These are phyloP conservation scores for Conus ventricosus DNA, from an alignment of 1,140 invertebrate species.

Conservation along the genomic window DNA sequence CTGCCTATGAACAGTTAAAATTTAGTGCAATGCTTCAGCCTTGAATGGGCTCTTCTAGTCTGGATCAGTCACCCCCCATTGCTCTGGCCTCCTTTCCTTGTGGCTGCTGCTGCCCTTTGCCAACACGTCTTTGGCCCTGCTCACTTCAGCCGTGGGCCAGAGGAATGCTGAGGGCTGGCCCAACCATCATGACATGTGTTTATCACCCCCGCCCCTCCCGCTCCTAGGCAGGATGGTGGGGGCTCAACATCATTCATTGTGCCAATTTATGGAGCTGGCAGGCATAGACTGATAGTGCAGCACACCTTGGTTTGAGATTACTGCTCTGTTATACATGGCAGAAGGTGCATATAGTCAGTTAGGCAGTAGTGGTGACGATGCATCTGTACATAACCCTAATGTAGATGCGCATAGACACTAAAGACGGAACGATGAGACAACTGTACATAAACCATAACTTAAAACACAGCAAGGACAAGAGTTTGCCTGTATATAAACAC, in stretches of 20 bases:
- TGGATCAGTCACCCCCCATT: background rate
- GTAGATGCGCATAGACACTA: background rate
- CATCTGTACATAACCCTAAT: background rate
- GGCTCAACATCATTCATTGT: no score
- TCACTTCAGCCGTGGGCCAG: no score
- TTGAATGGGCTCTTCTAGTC: background rate
- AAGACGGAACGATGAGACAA: background rate
- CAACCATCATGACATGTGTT: no score
- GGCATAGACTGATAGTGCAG: background rate
- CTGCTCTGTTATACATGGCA: background rate
- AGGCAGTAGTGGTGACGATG: background rate
- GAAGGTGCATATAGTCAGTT: background rate
- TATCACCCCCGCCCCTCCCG: no score
- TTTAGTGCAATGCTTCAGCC: background rate
- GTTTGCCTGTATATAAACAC: conserved; percentile 3
- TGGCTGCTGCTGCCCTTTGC: background rate
- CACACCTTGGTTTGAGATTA: conserved; percentile 1
- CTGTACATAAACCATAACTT: conserved; percentile 21
- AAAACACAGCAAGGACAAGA: conserved; percentile 1
- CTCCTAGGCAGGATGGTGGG: no score
- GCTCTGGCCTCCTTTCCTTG: background rate
- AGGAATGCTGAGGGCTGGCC: no score
- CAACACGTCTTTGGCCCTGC: no score
- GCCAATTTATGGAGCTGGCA: background rate
- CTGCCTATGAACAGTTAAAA: background rate